Conservation (phyloP, 2,797 vertebrate genomes). For the Siniperca undulata region DNA sequence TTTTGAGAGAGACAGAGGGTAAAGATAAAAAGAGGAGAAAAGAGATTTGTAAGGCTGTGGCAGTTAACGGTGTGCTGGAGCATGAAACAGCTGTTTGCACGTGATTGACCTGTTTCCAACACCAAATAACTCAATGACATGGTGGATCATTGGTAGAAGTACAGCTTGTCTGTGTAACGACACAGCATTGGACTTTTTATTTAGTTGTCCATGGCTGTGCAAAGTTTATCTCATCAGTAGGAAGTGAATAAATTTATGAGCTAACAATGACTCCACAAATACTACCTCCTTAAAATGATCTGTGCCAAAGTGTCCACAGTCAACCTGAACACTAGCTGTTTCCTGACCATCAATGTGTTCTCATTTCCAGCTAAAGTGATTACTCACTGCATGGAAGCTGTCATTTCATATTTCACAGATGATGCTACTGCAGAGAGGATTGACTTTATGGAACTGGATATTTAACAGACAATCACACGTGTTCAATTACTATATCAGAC, state of each 20-base stretch:
- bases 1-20: constrained; percentile 40
- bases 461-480: constrained; percentile 81
- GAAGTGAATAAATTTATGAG: constrained; percentile 60
- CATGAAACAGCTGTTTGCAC: constrained; percentile 76
- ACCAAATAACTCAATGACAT: constrained; percentile 84
- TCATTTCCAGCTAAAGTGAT: constrained; percentile 41
- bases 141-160: constrained; percentile 73
- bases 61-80: constrained; percentile 71
- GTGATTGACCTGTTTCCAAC: constrained; percentile 70
- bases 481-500: constrained; percentile 71
- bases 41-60: constrained; percentile 65
- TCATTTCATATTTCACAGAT: constrained; percentile 74
- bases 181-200: constrained; percentile 44
- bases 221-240: constrained; percentile 54
- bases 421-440: constrained; percentile 59
- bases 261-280: constrained; percentile 25
- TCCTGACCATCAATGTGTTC: constrained; percentile 31
- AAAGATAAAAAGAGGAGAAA: constrained; percentile 60
- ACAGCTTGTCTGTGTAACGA: constrained; percentile 78
- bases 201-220: constrained; percentile 52
- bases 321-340: constrained; percentile 46
- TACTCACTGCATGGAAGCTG: constrained; percentile 51
- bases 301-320: constrained; percentile 41
- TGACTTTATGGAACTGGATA: constrained; percentile 73
- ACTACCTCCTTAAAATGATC: constrained; percentile 7